Conservation (phyloP, 2,797 vertebrate species). For the Spea hammondii region DNA sequence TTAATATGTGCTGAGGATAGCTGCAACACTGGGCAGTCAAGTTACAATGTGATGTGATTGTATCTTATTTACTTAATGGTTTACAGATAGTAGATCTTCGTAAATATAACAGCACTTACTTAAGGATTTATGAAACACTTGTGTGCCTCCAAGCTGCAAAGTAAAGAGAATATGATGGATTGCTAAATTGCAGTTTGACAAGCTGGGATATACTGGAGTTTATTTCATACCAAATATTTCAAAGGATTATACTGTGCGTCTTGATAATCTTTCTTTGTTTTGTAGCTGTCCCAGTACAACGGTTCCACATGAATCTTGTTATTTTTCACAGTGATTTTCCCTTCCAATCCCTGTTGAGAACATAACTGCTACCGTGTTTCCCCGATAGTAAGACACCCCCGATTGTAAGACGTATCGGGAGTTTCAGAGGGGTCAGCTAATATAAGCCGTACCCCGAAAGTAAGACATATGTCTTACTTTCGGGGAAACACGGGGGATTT, state of each 20-base stretch:
- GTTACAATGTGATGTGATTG: constrained; percentile 3
- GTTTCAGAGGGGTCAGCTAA: no score
- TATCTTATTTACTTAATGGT: constrained; percentile 28
- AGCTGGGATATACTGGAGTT: constrained; percentile 29
- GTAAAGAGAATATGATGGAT: constrained; percentile 36
- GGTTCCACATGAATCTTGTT: not conserved
- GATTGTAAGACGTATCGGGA: no score
- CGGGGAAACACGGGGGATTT: no score
- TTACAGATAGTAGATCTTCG: constrained; percentile 34
- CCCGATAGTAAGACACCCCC: no score
- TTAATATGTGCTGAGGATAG: constrained; percentile 8
- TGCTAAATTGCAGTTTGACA: constrained; percentile 46
- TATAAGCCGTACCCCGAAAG: no score
- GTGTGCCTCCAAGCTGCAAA: constrained; percentile 27
- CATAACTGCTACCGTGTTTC: no score
- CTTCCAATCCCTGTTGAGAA: no score
- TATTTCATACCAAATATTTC: constrained; percentile 28
- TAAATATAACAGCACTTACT: constrained; percentile 42
- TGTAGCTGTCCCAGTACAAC: not conserved
- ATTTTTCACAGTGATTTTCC: no score
- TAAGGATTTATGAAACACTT: constrained; percentile 49
- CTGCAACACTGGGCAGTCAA: not conserved
- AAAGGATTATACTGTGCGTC: constrained; percentile 4
- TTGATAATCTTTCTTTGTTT: constrained; percentile 5
- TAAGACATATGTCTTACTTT: no score